Percentiles rank a stretch among this genome's conserved stretches.
phyloP scores from a whole-genome alignment of 1,140 invertebrate species.

The Bombyx mori region ASM3026992v2 NC_085110.1:883001-883500 shows the following conservation, averaged over 20 bases:
- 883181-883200: not conserved
- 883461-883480: slow-evolving; percentile 88
- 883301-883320: not conserved
- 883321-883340: too few relatives aligned
- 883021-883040: too few relatives aligned
- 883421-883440: slow-evolving; percentile 82
- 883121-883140: too few relatives aligned
- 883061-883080: too few relatives aligned
- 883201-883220: not conserved
- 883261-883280: not conserved
- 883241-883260: not conserved
- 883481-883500: slow-evolving; percentile 93
- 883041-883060: too few relatives aligned
- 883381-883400: too few relatives aligned
- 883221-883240: not conserved
- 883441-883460: slow-evolving; percentile 77
- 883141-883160: too few relatives aligned
- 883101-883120: too few relatives aligned
- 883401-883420: slow-evolving; percentile 20
- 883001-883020: too few relatives aligned
- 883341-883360: too few relatives aligned
- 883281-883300: not conserved
- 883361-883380: too few relatives aligned
- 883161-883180: not conserved
- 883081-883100: too few relatives aligned